Evolutionary conservation across 2,797 vertebrate genomes (phyloP).

Genomic region (Numenius phaeopus): DNA sequence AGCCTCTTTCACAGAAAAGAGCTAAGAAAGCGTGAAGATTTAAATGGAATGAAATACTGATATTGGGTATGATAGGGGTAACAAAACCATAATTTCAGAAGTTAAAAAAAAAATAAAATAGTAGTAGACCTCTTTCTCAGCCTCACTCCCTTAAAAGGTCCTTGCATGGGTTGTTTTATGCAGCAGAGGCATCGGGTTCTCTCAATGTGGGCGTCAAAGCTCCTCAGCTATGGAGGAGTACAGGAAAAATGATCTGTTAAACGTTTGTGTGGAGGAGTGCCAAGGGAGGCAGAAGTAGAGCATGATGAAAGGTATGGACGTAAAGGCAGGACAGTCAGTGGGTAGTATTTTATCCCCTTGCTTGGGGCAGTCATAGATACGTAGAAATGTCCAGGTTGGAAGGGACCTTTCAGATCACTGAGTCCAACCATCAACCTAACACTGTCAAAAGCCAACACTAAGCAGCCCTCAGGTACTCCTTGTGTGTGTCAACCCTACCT

Average conservation of each 20-base stretch:
- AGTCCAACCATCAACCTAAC: too few species aligned
- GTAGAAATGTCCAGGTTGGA: too few species aligned
- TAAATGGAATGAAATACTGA: background rate
- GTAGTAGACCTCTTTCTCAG: background rate
- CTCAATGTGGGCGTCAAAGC: rapidly evolving
- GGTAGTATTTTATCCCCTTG: background rate
- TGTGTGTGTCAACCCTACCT: rapidly evolving
- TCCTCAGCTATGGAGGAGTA: background rate
- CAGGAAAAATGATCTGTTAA: background rate
- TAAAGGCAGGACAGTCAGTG: background rate
- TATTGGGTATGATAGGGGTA: background rate
- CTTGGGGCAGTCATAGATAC: background rate
- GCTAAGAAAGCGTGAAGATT: background rate
- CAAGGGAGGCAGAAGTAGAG: background rate
- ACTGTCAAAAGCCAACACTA: too few species aligned
- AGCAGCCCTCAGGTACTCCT: background rate
- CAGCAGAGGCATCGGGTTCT: background rate
- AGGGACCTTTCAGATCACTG: too few species aligned
- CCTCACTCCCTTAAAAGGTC: background rate
- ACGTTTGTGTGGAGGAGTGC: background rate
- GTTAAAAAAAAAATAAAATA: background rate
- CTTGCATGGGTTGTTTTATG: background rate
- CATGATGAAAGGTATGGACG: background rate
- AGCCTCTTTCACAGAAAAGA: background rate
- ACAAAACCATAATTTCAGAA: background rate